Percentiles rank a stretch among this genome's conserved stretches.
These are phyloP conservation scores for Teleiodes luculella DNA, from an alignment of 2,888 invertebrate species.

Conservation along the genomic window DNA sequence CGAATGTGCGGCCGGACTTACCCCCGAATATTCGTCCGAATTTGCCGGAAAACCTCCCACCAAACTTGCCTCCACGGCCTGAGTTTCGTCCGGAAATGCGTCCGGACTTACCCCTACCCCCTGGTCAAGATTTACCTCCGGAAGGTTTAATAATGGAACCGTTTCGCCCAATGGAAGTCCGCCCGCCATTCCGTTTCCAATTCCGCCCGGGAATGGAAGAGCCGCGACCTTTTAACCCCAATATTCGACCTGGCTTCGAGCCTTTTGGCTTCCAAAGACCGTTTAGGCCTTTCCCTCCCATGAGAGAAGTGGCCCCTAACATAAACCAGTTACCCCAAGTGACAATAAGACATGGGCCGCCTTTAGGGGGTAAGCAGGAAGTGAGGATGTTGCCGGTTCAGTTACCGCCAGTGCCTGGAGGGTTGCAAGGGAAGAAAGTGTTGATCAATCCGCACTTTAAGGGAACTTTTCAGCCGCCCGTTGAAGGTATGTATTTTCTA, in stretches of 20 bases:
- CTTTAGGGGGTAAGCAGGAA: slow-evolving; percentile 41
- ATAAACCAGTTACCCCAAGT: slow-evolving; percentile 54
- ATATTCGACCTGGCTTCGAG: slow-evolving; percentile 40
- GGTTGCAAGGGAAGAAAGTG: slow-evolving; percentile 78
- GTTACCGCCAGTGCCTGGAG: slow-evolving; percentile 54
- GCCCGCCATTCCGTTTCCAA: slow-evolving; percentile 29
- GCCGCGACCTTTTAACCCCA: slow-evolving; percentile 27
- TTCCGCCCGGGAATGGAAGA: slow-evolving; percentile 42
- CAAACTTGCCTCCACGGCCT: slow-evolving; percentile 18
- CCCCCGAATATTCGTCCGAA: slow-evolving; percentile 18
- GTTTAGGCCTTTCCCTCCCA: slow-evolving; percentile 36
- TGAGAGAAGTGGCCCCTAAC: slow-evolving; percentile 47
- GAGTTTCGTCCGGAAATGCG: slow-evolving; percentile 6
- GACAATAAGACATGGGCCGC: slow-evolving; percentile 49
- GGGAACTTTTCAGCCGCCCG: slow-evolving; percentile 77
- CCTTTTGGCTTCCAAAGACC: slow-evolving; percentile 41
- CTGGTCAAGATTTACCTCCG: slow-evolving; percentile 28
- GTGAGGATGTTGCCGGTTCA: slow-evolving; percentile 65
- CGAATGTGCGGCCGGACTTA: slow-evolving; percentile 24
- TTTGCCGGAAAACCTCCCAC: slow-evolving; percentile 12
- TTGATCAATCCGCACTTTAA: slow-evolving; percentile 84
- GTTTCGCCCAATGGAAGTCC: slow-evolving; percentile 30
- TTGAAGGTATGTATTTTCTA: slow-evolving; percentile 61
- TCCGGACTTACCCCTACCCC: slow-evolving; percentile 11
- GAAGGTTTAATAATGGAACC: slow-evolving; percentile 37